Conservation (phyloP, 2,113 vertebrate species). For the Psilopsiagon aymara region DNA sequence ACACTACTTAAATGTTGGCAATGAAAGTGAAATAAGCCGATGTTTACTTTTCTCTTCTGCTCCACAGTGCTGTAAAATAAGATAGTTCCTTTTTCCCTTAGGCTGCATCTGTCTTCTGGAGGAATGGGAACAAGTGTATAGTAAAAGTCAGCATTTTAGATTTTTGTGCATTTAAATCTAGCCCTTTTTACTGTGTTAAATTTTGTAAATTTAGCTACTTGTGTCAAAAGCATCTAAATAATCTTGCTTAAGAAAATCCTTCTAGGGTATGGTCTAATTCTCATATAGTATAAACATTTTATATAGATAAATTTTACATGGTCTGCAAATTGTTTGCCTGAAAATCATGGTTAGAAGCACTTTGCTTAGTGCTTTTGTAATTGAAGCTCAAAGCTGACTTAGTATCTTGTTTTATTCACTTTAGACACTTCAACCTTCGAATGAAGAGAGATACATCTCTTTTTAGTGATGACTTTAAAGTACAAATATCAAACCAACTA, state of each 20-base stretch:
- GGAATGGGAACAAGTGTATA: background rate
- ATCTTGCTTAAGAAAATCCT: background rate
- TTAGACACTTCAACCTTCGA: conserved; percentile 92
- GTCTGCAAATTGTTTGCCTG: background rate
- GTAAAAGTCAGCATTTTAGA: background rate
- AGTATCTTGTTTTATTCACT: conserved; percentile 2
- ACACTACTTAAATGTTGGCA: background rate
- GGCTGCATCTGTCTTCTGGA: background rate
- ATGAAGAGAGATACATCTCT: conserved; percentile 92
- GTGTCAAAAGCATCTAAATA: background rate
- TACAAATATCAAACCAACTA: conserved; percentile 87
- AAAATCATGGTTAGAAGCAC: background rate
- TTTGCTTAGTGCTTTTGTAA: background rate
- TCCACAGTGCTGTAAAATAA: background rate
- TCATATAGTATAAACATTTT: background rate
- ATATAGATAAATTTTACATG: background rate
- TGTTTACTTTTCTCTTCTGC: background rate
- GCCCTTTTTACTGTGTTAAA: background rate
- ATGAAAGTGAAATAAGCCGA: background rate
- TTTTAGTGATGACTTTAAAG: conserved; percentile 89
- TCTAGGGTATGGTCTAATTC: background rate
- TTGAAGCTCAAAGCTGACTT: conserved; percentile 9
- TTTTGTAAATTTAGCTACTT: background rate
- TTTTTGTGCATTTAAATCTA: background rate
- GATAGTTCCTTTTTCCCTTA: background rate